Percentiles rank a stretch among this genome's conserved stretches.
Conservation (phyloP, 1,140 invertebrate species). For the Zophobas atratus region DNA sequence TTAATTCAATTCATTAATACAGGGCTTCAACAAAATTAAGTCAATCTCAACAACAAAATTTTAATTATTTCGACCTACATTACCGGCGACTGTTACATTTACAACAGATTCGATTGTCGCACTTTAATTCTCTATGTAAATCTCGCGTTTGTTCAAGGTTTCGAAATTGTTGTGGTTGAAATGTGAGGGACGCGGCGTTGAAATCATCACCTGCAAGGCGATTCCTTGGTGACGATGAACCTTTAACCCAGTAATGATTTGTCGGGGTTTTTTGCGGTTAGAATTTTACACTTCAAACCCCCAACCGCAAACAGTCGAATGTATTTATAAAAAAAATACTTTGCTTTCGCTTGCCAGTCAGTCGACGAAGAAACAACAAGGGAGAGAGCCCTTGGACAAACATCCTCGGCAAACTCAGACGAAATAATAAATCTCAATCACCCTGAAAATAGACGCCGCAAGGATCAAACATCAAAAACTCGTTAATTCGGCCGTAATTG, state of each 20-base stretch:
- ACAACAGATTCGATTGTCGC: background rate
- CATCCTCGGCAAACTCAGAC: background rate
- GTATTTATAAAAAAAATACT: background rate
- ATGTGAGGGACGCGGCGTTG: background rate
- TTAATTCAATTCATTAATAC: slow-evolving; percentile 14
- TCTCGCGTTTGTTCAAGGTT: background rate
- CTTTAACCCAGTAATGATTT: background rate
- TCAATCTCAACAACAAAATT: background rate
- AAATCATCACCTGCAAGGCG: background rate
- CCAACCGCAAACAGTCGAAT: background rate
- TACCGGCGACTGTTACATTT: background rate
- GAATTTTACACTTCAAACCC: background rate
- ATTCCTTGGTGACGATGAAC: background rate
- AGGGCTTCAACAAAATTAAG: background rate
- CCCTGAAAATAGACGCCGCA: background rate
- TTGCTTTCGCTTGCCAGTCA: background rate
- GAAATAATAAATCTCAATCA: background rate
- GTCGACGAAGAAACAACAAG: background rate
- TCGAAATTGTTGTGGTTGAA: background rate
- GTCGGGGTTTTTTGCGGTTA: background rate
- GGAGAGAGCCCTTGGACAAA: background rate
- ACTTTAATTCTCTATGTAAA: background rate
- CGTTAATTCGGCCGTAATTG: background rate
- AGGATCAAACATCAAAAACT: background rate
- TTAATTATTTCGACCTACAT: slow-evolving; percentile 10